Conservation (phyloP, 2,113 vertebrate species). For the Microtus ochrogaster region DNA sequence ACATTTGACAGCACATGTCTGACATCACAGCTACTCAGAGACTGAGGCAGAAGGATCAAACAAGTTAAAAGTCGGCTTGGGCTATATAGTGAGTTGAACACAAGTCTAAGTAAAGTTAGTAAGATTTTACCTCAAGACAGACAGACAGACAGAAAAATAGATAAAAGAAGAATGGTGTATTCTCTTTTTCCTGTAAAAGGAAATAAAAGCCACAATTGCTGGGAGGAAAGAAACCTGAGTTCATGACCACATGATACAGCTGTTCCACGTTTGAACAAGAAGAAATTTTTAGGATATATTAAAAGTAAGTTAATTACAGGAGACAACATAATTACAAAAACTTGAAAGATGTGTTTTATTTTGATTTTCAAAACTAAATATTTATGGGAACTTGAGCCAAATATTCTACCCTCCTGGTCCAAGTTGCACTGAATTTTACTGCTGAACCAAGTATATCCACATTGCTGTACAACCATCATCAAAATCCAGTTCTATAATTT, state of each 20-base stretch:
- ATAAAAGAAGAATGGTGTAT: background rate
- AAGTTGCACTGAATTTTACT: background rate
- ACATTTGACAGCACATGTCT: background rate
- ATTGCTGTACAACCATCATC: background rate
- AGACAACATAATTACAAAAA: slow-evolving; percentile 1
- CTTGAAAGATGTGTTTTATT: slow-evolving; percentile 46
- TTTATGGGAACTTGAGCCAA: slow-evolving; percentile 41
- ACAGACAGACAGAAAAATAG: background rate
- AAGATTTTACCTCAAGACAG: background rate
- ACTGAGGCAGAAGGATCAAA: background rate
- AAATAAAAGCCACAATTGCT: background rate
- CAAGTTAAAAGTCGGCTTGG: background rate
- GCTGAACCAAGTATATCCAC: background rate
- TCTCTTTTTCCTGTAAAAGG: background rate
- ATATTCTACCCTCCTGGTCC: background rate
- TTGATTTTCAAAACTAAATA: slow-evolving; percentile 32
- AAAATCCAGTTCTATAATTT: background rate
- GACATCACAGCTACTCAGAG: background rate
- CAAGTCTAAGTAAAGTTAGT: background rate
- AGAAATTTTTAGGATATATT: background rate
- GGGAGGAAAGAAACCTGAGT: slow-evolving; percentile 4
- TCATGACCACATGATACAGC: background rate
- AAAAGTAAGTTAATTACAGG: slow-evolving; percentile 23
- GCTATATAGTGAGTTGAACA: background rate
- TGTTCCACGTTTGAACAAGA: slow-evolving; percentile 43